Conservation (phyloP, 2,888 invertebrate species). For the Drosophila dives region DNA sequence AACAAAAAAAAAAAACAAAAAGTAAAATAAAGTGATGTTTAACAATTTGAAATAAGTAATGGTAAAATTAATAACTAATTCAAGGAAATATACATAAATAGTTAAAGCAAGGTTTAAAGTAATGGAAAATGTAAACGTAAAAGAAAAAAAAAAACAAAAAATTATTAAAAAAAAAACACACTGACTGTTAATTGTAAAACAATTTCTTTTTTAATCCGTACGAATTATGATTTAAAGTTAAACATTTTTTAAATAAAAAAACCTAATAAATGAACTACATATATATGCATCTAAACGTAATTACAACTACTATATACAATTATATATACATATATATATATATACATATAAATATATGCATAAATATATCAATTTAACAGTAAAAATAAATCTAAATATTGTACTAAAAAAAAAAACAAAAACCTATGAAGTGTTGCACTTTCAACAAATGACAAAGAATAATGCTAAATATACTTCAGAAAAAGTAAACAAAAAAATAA, state of each 20-base stretch:
- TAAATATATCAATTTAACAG: conserved; percentile 79
- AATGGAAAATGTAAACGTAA: conserved; percentile 67
- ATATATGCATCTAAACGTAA: conserved; percentile 78
- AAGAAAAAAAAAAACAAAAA: conserved; percentile 56
- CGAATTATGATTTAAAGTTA: conserved; percentile 71
- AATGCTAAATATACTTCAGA: conserved; percentile 27
- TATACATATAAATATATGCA: conserved; percentile 70
- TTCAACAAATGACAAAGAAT: conserved; percentile 44
- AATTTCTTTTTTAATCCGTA: conserved; percentile 80
- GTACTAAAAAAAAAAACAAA: conserved; percentile 63
- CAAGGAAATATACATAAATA: conserved; percentile 66
- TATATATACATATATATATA: conserved; percentile 71
- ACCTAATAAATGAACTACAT: conserved; percentile 73
- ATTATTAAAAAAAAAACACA: conserved; percentile 79
- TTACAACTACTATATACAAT: conserved; percentile 71
- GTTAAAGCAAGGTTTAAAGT: conserved; percentile 70
- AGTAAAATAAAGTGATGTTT: conserved; percentile 54
- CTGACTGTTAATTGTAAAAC: conserved; percentile 85
- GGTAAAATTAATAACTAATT: conserved; percentile 72
- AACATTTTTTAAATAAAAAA: conserved; percentile 65
- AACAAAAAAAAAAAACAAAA: conserved; percentile 42
- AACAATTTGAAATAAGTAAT: conserved; percentile 65
- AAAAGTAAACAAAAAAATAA: conserved; percentile 26
- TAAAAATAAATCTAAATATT: conserved; percentile 78
- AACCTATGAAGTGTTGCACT: conserved; percentile 61